Evolutionary conservation across 2,888 invertebrate species (phyloP).

Genomic region (Tachina grossa): DNA sequence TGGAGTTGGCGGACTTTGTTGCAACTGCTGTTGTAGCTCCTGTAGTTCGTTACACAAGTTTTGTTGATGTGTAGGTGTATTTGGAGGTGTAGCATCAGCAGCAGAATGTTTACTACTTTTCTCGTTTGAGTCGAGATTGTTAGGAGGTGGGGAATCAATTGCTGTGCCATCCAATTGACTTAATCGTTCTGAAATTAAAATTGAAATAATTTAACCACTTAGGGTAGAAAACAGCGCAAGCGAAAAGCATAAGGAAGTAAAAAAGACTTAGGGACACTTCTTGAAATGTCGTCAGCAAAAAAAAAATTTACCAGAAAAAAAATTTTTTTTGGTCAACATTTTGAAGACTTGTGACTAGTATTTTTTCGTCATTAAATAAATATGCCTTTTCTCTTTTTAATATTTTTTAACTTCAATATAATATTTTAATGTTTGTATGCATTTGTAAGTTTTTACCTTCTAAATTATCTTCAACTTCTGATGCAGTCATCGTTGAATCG

Average conservation of each 20-base stretch:
- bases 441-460: conserved; percentile 75
- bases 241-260: background rate
- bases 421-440: background rate
- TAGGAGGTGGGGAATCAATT: conserved; percentile 73
- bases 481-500: conserved; percentile 77
- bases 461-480: conserved; percentile 78
- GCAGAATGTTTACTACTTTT: conserved; percentile 40
- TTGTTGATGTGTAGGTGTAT: conserved; percentile 68
- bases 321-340: too few species aligned
- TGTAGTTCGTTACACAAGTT: conserved; percentile 62
- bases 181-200: conserved; percentile 77
- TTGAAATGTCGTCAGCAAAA: too few species aligned
- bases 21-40: conserved; percentile 66
- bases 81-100: conserved; percentile 69
- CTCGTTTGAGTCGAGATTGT: conserved; percentile 59
- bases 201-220: background rate
- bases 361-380: too few species aligned
- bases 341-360: too few species aligned
- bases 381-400: too few species aligned
- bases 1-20: conserved; percentile 57
- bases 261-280: background rate
- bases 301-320: too few species aligned
- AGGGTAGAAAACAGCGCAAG: background rate
- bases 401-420: too few species aligned
- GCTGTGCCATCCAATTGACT: conserved; percentile 80